Conservation (phyloP, 2,888 invertebrate species). For the Dione vanillae region DNA sequence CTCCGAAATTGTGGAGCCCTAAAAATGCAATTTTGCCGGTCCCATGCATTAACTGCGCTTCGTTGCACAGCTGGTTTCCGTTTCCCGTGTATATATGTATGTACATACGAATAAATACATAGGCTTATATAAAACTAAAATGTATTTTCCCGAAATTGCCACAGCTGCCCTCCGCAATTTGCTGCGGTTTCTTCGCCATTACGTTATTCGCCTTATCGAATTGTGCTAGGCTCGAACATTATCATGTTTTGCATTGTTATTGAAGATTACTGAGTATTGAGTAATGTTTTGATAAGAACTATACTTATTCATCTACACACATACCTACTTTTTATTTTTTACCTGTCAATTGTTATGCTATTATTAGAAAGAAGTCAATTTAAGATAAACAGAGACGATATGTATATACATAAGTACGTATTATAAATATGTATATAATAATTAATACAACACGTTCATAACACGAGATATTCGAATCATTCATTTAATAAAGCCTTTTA, state of each 20-base stretch:
- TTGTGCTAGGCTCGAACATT: conserved; percentile 19
- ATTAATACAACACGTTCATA: background rate
- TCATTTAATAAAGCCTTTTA: background rate
- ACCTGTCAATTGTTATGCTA: background rate
- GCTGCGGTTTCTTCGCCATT: conserved; percentile 62
- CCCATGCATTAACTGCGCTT: conserved; percentile 72
- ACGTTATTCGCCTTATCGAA: conserved; percentile 26
- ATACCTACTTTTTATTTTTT: background rate
- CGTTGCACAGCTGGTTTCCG: conserved; percentile 81
- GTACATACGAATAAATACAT: background rate
- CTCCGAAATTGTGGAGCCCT: conserved; percentile 72
- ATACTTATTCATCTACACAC: background rate
- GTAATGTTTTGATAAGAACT: conserved; percentile 16
- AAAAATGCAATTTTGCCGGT: conserved; percentile 80
- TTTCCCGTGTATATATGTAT: conserved; percentile 63
- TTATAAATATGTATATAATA: background rate
- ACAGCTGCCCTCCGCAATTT: conserved; percentile 60
- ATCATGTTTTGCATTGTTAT: conserved; percentile 20
- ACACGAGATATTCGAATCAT: background rate
- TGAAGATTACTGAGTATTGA: conserved; percentile 6
- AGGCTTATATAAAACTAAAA: conserved; percentile 56
- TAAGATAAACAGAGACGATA: background rate
- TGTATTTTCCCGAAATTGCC: conserved; percentile 78
- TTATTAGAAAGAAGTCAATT: background rate
- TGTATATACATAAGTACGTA: no score